Evolutionary conservation across 2,113 vertebrate species (phyloP).

Genomic region (Ovis canadensis): DNA sequence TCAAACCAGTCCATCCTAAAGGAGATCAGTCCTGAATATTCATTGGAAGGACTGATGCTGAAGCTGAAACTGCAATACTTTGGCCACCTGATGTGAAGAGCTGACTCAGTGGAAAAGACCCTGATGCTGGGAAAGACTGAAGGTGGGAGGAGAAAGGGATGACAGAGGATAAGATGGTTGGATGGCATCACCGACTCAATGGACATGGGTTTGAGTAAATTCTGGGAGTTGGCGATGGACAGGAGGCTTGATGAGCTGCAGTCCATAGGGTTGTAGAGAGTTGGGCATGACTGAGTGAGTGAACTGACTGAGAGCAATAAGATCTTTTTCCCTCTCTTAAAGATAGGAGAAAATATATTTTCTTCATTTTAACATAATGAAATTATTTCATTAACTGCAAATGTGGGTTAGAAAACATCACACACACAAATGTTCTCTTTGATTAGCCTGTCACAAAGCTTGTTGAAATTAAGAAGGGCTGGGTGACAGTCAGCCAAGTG

Average conservation of each 20-base stretch:
- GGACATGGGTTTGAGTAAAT: not conserved
- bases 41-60: not conserved
- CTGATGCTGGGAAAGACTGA: not conserved
- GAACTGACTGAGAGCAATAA: not conserved
- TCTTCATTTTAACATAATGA: slow-evolving; percentile 62
- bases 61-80: not conserved
- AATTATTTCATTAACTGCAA: slow-evolving; percentile 55
- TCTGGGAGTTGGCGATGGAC: not conserved
- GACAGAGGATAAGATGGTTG: not conserved
- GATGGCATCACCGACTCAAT: not conserved
- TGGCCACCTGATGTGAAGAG: not conserved
- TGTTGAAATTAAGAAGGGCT: slow-evolving; percentile 43
- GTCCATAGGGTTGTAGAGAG: not conserved
- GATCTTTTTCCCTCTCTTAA: not conserved
- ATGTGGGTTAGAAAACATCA: slow-evolving; percentile 16
- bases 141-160: not conserved
- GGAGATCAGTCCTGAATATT: not conserved
- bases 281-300: not conserved
- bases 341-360: not conserved
- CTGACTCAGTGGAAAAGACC: not conserved
- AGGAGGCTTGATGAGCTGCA: not conserved
- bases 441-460: slow-evolving; percentile 20
- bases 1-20: not conserved
- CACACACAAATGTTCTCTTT: slow-evolving; percentile 39
- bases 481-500: not conserved